Conservation (phyloP, 2,888 invertebrate species). For the Idaea biselata region DNA sequence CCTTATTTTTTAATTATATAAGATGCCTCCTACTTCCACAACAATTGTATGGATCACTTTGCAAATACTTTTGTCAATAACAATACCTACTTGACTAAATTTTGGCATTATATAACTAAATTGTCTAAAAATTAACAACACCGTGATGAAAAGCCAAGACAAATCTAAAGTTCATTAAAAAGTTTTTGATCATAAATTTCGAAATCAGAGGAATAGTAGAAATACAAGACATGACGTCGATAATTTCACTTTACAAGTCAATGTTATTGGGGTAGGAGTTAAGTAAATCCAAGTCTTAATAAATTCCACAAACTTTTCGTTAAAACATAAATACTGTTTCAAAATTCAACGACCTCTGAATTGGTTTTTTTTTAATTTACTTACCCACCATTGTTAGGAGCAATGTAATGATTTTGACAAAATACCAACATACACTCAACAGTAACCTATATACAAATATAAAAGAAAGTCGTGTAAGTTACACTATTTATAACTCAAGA, state of each 20-base stretch:
- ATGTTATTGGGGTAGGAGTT: background rate
- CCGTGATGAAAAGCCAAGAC: background rate
- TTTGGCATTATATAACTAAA: no score
- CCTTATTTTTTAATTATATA: no score
- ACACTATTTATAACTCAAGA: no score
- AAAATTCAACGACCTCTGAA: background rate
- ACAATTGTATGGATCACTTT: no score
- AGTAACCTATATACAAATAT: no score
- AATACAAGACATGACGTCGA: background rate
- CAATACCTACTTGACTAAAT: no score
- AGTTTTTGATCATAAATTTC: background rate
- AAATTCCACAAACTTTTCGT: background rate
- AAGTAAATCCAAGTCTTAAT: background rate
- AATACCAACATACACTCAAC: background rate
- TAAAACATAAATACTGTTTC: background rate
- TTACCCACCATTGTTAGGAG: background rate
- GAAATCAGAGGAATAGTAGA: background rate
- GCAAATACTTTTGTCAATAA: no score
- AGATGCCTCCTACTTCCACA: no score
- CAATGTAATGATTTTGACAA: background rate
- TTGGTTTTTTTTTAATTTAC: background rate
- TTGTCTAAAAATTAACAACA: background rate
- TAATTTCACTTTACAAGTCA: conserved; percentile 1
- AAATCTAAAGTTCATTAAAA: background rate
- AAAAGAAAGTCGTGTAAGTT: no score